phyloP scores from a whole-genome alignment of 64 coral and sea anemone species.

The Orbicella faveolata region DNA sequence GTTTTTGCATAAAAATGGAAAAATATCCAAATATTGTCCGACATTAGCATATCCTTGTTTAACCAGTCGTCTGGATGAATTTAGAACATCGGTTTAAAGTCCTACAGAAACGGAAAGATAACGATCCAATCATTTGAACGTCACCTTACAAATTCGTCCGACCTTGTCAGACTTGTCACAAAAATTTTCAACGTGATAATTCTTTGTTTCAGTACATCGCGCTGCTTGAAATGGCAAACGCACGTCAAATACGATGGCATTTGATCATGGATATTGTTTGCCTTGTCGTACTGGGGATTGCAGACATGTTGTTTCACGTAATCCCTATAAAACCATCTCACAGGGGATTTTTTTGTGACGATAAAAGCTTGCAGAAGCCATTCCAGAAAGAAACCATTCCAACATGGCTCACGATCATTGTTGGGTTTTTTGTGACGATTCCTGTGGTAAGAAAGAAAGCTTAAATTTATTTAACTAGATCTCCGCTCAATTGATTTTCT shows the following conservation, averaged over 20 bases:
- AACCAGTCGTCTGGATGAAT: neutral
- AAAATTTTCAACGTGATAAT: neutral
- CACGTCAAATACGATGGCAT: constrained; percentile 15
- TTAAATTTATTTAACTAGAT: neutral
- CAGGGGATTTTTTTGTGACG: constrained; percentile 58
- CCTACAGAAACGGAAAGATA: neutral
- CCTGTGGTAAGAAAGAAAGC: constrained; percentile 19
- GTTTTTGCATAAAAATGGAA: neutral
- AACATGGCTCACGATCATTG: constrained; percentile 23
- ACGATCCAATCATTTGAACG: neutral
- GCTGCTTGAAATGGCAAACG: neutral
- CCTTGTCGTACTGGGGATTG: constrained; percentile 46
- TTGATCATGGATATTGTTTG: constrained; percentile 49
- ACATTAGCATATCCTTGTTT: constrained; percentile 24
- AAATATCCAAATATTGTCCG: neutral
- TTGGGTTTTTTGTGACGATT: constrained; percentile 38
- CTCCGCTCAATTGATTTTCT: neutral
- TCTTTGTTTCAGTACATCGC: neutral
- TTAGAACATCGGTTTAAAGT: neutral
- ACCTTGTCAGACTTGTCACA: neutral
- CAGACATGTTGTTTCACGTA: constrained; percentile 50
- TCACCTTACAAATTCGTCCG: neutral
- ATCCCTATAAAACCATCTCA: constrained; percentile 37
- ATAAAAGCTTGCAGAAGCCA: constrained; percentile 36
- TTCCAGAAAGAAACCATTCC: constrained; percentile 43